Base-by-base conservation (phyloP, 2,113 vertebrate species). In the Erinaceus europaeus region DNA sequence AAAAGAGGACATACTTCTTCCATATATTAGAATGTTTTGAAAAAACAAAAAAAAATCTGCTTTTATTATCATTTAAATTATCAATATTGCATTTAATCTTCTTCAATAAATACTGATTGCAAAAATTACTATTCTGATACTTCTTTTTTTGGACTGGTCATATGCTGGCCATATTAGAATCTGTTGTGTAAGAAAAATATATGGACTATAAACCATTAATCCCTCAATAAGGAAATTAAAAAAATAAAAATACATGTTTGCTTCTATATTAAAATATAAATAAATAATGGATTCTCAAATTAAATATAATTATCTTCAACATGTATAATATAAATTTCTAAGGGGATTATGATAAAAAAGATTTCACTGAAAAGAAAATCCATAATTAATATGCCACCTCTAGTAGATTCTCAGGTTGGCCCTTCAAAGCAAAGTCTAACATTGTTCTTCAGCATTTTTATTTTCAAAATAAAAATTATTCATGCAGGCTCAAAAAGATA, bases 291-390 rank as follows among this genome's bases (percentile, higher is more conserved):
- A 55, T 71, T 86, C 32, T 86, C 61, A 87, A 59, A 81, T 73
- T 48, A 75, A 67, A 44, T 89, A 36, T 82, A 29, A 64, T 79
- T 76, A 67, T 86, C 52, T 77, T 61, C 46, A 61, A 67, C 55
- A 72, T 53, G 12, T 9, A 32, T n/a, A 84, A 69, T 17, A n/a
- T 62, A 55, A 72, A 84, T 76, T 90, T 86, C 67, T 91, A 44
- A 46, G 42, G 52, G 27, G 57, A 36, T 36, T 64, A 9, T 55
- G 44, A 84, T 40, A 38, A 86, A 82, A 74, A 52, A 50, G 48
- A 90, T 82, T 84, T 77, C 40, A 57, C 36, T 75, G 46, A 84
- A 81, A 92, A 72, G 52, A 74, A 88, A 79, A 86, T 84, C 29
- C 38, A 42, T 84, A 77, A 92, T 93, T 94, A 36, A 93, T 81